Evolutionary conservation across 2,113 vertebrate species (phyloP), one percentile per base, ranked within the genome.

Genomic region (Siniperca chuatsi): DNA sequence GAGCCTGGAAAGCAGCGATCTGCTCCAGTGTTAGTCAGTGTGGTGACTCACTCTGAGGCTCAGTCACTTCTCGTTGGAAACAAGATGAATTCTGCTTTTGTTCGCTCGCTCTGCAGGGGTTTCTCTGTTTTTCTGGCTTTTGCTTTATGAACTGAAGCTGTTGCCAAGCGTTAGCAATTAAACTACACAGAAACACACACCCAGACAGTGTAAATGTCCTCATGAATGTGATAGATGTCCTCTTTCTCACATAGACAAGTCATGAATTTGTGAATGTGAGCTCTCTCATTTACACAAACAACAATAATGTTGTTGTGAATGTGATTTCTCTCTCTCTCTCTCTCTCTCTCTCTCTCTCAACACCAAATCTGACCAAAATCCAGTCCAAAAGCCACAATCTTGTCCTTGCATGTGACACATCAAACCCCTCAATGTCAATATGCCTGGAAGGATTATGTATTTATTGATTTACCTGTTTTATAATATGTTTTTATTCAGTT

Each of bases 151-250:
- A 78, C 86, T 13, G 42, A 83, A 75, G 81, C 85, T 77, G 85
- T 65, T 84, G 76, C 82, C 75, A 66, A 78, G 62, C 81, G 46
- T 81, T 83, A 29, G 35, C 69, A 78, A 78, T 78, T 37, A 84
- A 78, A 37, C 4, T 15, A 44, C 46, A 54, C 40, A 33, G 16
- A 48, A 2, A 25, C 57, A 29, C 66, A 81, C 58, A 52, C 72
- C 42, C 40, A 78, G 16, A 79, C 65, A 67, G 76, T 73, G 87
- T 86, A 48, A 61, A 12, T 35, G 78, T 89, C 78, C 69, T 42
- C 15, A 71, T 78, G 82, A 90, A 72, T 79, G 81, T 87, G 88
- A 79, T 75, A 87, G 77, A 84, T 78, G 75, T 85, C 65, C 86
- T 81, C 50, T 13, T 57, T 78, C 81, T 74, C 86, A 84, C 79